Evolutionary conservation across 23 tunicate genomes (phyloP).

Genomic region (Phallusia fumigata): DNA sequence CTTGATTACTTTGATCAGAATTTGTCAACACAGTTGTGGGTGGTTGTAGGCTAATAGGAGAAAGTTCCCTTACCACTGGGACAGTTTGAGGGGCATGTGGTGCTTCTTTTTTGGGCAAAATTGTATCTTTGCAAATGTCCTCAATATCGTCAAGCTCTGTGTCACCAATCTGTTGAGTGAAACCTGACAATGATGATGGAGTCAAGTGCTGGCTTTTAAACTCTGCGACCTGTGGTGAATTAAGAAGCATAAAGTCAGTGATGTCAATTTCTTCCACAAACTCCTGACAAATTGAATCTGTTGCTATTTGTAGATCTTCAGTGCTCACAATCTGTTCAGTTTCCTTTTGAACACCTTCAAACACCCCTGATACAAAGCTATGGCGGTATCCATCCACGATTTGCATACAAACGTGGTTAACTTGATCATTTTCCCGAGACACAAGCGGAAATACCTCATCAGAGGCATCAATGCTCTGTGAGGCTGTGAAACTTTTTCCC

Average conservation of each 20-base stretch:
- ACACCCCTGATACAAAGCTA: constrained; percentile 63
- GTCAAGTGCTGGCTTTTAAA: constrained; percentile 37
- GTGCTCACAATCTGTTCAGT: constrained; percentile 28
- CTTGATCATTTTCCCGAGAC: constrained; percentile 15
- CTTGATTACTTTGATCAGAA: not conserved
- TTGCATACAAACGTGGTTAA: not conserved
- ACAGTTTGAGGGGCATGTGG: not conserved
- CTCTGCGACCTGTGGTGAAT: constrained; percentile 67
- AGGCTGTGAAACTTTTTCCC: not conserved
- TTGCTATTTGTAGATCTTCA: constrained; percentile 67
- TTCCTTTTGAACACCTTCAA: constrained; percentile 27
- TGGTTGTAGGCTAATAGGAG: not conserved
- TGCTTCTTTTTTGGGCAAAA: not conserved
- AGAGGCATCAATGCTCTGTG: constrained; percentile 12
- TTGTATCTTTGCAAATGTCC: constrained; percentile 10
- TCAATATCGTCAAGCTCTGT: constrained; percentile 17
- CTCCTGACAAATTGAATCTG: constrained; percentile 66
- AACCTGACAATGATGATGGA: not conserved
- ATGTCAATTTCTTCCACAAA: constrained; percentile 88
- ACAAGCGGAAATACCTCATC: constrained; percentile 45
- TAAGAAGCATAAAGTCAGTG: constrained; percentile 74
- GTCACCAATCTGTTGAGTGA: not conserved
- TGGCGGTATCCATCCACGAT: constrained; percentile 38
- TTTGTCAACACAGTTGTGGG: not conserved
- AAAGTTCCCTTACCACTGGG: not conserved